Evolutionary conservation across 2,797 vertebrate species (phyloP), one percentile per base, ranked within the genome.

Genomic region (Diceros bicornis): DNA sequence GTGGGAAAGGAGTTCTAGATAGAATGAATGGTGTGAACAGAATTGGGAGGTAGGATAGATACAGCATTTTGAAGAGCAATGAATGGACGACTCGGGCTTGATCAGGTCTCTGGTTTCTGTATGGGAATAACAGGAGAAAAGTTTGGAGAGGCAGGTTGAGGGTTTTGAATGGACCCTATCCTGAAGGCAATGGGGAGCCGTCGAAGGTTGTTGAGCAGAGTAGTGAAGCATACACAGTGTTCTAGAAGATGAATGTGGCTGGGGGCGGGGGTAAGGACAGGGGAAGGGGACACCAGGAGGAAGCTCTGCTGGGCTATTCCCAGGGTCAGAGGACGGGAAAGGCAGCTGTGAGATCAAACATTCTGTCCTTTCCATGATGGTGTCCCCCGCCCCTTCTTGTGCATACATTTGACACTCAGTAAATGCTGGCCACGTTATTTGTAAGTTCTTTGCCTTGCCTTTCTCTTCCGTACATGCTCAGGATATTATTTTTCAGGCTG

Each of bases 31-130:
- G 23, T 16, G 21, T 29, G 78, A 87, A 16, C 11, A 32, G 72
- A 18, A 1, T 5, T 25, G 59, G 18, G 75, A 37, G 16, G n/a
- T 32, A 32, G 37, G 84, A 14, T 27, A 59, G 79, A 13, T n/a
- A 0, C 29, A 10, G 17, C 3, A 25, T 47, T 44, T 41, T 20
- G n/a, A 34, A 8, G 44, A 47, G 23, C 68, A 6, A 0, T 5
- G 79, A 32, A 7, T 23, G 62, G 66, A n/a, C 1, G 3, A 9
- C 29, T 41, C 3, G 32, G 34, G 10, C n/a, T 66, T 81, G 41
- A 11, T 41, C 16, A 12, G 47, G 61, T 59, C 66, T 91, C 44
- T 2, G 3, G 27, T 68, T 79, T 79, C n/a, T 9, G 0, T 13
- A 3, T n/a, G 37, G 64, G 47, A 87, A 10, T 32, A 4, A 66